These are phyloP conservation scores for Gymnorhina tibicen DNA, from an alignment of 2,113 vertebrate species.

Conservation along the genomic window DNA sequence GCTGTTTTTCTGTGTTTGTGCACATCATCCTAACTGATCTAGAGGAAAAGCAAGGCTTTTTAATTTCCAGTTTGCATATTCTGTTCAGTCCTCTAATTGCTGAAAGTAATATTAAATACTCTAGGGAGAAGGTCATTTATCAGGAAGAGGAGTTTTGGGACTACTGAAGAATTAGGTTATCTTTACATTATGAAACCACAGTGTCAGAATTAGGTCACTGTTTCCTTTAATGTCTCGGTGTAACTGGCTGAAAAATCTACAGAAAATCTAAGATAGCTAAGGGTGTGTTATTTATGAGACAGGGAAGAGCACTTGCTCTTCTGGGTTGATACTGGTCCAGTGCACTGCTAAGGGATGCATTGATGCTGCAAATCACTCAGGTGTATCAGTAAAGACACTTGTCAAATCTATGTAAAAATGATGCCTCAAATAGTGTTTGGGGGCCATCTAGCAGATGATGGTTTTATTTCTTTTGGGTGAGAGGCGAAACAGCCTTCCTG, in stretches of 20 bases:
- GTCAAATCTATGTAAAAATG: background rate
- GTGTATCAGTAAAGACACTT: background rate
- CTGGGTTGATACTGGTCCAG: background rate
- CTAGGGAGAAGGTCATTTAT: background rate
- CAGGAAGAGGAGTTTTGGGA: background rate
- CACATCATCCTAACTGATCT: background rate
- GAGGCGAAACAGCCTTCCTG: background rate
- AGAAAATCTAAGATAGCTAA: background rate
- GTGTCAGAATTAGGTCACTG: conserved; percentile 19
- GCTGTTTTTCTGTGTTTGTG: background rate
- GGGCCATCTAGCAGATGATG: background rate
- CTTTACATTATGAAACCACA: conserved; percentile 18
- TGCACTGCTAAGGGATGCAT: background rate
- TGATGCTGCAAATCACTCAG: background rate
- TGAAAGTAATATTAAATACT: background rate
- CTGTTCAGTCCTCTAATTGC: background rate
- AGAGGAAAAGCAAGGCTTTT: background rate
- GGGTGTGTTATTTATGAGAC: background rate
- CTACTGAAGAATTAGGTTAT: conserved; percentile 24
- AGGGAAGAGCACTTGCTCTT: background rate
- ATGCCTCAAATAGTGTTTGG: background rate
- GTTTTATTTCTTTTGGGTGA: background rate
- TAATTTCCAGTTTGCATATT: background rate
- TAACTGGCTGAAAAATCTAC: background rate
- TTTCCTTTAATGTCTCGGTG: background rate